Evolutionary conservation across 1,140 invertebrate species (phyloP), one percentile per base, ranked within the genome.

Genomic region (Drosophila fuyamai): DNA sequence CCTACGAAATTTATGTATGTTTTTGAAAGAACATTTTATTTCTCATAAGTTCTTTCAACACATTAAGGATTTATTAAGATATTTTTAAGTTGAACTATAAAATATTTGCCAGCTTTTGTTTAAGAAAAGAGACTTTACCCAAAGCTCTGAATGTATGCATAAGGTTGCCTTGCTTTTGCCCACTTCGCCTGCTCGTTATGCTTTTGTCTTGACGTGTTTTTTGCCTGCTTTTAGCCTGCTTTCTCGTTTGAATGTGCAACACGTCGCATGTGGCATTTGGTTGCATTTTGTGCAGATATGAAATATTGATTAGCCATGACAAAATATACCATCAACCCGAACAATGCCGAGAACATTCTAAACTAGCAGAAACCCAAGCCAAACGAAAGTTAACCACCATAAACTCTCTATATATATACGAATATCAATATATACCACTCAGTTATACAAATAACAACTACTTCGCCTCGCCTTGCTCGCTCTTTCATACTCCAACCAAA

Each of bases 381-480:
- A 61, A 56, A 55, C 60, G 77, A 74, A 53, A 85, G 71, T 53
- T 54, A 53, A 51, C 58, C 73, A 76, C 53, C 65, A 59, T 48
- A 76, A 55, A 58, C 53, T 58, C 58, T 66, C 60, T 66, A 59
- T 59, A 67, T 50, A 4, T 23, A 76, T 65, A 60, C 44, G 46
- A 76, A 73, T 71, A 81, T 66, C 75, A 67, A 59, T 59, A 59
- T 61, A 72, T 61, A 84, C 41, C 59, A 84, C 59, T 74, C 71
- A 65, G 65, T 40, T 60, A 76, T 65, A 78, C 57, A 75, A 84
- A 62, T 58, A 82, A 61, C 46, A 76, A 68, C 63, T 74, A 73
- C 60, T 78, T 88, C 71, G 83, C 74, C 77, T 88, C 66, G 83
- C 83, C 83, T 88, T 88, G 83, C 83, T 86, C 84, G 80, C 76